Evolutionary conservation across 2,797 vertebrate genomes (phyloP), one percentile per base, ranked within the genome.

Genomic region (Lateolabrax maculatus): DNA sequence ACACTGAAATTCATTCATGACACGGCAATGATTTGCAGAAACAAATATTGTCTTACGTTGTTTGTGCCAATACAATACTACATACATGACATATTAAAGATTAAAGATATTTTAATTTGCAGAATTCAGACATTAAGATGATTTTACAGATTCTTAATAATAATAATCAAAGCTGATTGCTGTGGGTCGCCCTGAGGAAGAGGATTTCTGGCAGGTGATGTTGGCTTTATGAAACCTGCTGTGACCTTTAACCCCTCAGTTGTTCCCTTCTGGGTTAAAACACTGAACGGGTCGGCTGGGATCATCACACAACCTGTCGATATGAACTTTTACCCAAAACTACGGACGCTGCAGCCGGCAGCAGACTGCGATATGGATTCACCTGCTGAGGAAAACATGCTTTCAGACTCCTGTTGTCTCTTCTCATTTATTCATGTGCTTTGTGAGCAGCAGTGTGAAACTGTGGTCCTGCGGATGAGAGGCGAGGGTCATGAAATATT

Each of bases 391-490:
- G 57, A 66, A 56, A 66, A 77, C 75, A 55, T 65, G 71, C 52
- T 65, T 44, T 58, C 79, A 85, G 78, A 69, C 64, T 68, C 25
- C 79, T 68, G 61, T 44, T 78, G 76, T 62, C 67, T 81, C 71
- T 75, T 48, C 90, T 90, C 81, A 84, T 84, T 92, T 89, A 91
- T 92, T 92, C 90, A 81, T 84, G 81, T 25, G 56, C 52, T 19
- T 58, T 53, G 34, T 65, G 84, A 83, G 86, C 79, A 72, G 81
- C 79, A 77, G 84, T 27, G 62, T 81, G 77, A 85, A 60, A 57
- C 77, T 56, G 77, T 71, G 76, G 75, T 78, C 79, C 79, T 77
- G 75, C 66, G 74, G 79, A 84, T 79, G 81, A 81, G 81, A 86
- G 65, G 51, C 58, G 60, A 72, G 73, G 48, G 71, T 78, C 80